A percentile compares a stretch with the other conserved stretches of the same genome.
Evolutionary conservation across 1,140 invertebrate genomes (phyloP).

Genomic region (Bombyx mandarina): DNA sequence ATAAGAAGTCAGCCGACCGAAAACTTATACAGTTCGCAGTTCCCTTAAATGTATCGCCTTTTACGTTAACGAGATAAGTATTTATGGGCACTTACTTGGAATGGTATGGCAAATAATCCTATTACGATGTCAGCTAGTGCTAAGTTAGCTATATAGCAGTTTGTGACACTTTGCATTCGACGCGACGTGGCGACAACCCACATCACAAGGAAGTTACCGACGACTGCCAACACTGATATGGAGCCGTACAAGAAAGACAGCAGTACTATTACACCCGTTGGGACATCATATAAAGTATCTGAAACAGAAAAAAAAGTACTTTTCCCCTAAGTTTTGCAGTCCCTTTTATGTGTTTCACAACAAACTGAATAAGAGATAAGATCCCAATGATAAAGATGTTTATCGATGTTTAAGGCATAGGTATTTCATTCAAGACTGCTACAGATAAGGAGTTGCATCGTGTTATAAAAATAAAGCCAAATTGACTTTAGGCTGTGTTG

Average conservation of each 20-base stretch:
- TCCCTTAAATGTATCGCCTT: too few relatives aligned
- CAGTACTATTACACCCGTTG: constrained; percentile 79
- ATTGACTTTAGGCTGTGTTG: too few relatives aligned
- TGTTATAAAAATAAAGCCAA: too few relatives aligned
- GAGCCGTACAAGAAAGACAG: constrained; percentile 85
- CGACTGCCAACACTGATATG: constrained; percentile 84
- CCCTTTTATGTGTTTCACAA: too few relatives aligned
- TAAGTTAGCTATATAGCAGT: constrained; percentile 86
- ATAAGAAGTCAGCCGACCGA: background rate
- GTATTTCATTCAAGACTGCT: too few relatives aligned
- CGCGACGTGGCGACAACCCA: constrained; percentile 82
- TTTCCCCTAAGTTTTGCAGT: too few relatives aligned
- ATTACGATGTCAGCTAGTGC: constrained; percentile 85
- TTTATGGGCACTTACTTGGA: constrained; percentile 75
- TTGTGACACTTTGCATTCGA: constrained; percentile 86
- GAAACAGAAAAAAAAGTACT: constrained; percentile 23
- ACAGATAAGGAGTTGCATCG: too few relatives aligned
- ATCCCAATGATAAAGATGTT: too few relatives aligned
- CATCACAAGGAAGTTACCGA: constrained; percentile 87
- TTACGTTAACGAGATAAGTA: background rate
- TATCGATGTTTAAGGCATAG: too few relatives aligned
- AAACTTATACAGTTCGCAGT: background rate
- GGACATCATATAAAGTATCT: constrained; percentile 78
- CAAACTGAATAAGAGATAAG: too few relatives aligned
- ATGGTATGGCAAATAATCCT: constrained; percentile 83